Evolutionary conservation across 2,888 invertebrate species (phyloP), one percentile per base, ranked within the genome.

Genomic region (Epinotia nisella): DNA sequence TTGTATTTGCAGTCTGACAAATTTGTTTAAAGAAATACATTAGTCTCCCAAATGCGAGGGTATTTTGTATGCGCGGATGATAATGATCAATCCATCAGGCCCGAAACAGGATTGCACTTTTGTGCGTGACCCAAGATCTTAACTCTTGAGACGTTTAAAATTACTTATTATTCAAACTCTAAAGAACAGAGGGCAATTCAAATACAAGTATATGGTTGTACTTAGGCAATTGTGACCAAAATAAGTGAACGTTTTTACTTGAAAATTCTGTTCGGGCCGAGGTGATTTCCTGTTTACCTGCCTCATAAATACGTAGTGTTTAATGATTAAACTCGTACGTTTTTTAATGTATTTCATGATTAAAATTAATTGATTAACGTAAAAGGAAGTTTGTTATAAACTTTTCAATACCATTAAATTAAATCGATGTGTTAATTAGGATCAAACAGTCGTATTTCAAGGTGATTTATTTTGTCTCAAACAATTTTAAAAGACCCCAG

Each of bases 1-100:
- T 70, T 59, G 55, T 76, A 77, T 78, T 76, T 73, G 73, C 66
- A 60, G 77, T 76, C 75, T 77, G 79, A 78, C 76, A 78, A 73
- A 70, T 70, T 65, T 61, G 60, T 61, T 70, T 65, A 45, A 60
- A 65, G 45, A 58, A 35, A 70, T 55, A 49, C 55, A 62, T 62
- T 55, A 39, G 55, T 39, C 65, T 51, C 29, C 39, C 5, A 29
- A 41, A 69, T 59, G 56, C 29, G 35, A 65, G n/a, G 15, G 49
- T 29, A 41, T 64, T 70, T 49, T 64, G 55, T 56, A 56, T 51
- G 59, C 45, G 55, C 35, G 35, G 19, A 66, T 59, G 49, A 56
- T 66, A 66, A 66, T 56, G n/a, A 65, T 56, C 41, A 55, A 66
- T 66, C 66, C 66, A 56, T 66, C 55, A 56, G 55, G 21, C 4